Evolutionary conservation across 2,888 invertebrate genomes (phyloP).

Genomic region (Heterodera filipjevi): DNA sequence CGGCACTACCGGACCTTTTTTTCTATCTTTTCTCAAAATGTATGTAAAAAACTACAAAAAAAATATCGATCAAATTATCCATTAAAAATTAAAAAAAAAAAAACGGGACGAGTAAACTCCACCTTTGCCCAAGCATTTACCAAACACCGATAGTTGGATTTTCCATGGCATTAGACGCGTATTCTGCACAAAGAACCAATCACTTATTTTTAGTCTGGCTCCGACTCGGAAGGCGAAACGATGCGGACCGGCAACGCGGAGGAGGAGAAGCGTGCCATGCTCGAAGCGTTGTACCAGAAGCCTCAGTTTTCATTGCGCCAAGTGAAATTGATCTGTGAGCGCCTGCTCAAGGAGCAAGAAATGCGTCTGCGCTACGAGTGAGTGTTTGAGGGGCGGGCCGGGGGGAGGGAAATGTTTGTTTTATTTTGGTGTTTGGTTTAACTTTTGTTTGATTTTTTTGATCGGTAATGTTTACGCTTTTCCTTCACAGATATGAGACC

Average conservation of each 20-base stretch:
- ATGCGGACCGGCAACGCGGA: slow-evolving; percentile 25
- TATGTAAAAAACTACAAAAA: no score
- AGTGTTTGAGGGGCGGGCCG: background rate
- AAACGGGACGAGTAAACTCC: no score
- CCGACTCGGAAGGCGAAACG: slow-evolving; percentile 59
- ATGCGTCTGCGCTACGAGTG: slow-evolving; percentile 84
- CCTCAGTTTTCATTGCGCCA: slow-evolving; percentile 56
- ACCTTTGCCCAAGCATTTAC: no score
- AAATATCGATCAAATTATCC: no score
- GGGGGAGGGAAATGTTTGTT: no score
- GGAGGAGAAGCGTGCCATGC: slow-evolving; percentile 5
- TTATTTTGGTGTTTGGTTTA: background rate
- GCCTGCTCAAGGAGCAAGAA: slow-evolving; percentile 93
- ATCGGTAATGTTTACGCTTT: background rate
- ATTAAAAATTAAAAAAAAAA: no score
- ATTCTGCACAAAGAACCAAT: no score
- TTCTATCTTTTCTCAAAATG: no score
- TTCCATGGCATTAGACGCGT: no score
- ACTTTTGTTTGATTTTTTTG: background rate
- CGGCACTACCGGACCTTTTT: no score
- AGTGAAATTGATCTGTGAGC: slow-evolving; percentile 93
- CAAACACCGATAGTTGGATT: no score
- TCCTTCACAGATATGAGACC: slow-evolving; percentile 62
- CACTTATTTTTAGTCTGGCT: slow-evolving; percentile 51
- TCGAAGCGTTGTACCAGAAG: slow-evolving; percentile 44